Evolutionary conservation across 2,113 vertebrate genomes (phyloP), one percentile per base, ranked within the genome.

Genomic region (Paralichthys olivaceus): DNA sequence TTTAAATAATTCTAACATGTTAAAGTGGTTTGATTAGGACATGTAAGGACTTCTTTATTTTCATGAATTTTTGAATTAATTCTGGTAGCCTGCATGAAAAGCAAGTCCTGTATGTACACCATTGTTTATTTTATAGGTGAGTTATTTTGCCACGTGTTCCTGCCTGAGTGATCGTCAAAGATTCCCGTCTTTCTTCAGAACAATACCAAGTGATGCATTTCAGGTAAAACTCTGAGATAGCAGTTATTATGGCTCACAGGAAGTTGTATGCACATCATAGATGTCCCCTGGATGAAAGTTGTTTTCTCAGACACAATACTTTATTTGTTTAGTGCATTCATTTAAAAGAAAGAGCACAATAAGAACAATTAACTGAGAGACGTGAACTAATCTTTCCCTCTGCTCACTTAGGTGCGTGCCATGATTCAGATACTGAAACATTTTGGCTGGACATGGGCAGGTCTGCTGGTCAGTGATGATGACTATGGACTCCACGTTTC

Each of bases 381-480:
- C 3, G n/a, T 40, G 12, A 11, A 47, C 17, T 62, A 1, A 61
- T 29, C 26, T 1, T 19, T 66, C 23, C 8, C n/a, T 47, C 14
- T 71, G 19, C 54, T 32, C 17, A 70, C 14, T n/a, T 13, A 90
- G 85, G 81, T 80, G 0, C 32, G n/a, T 17, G 87, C 84, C 45
- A 73, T 89, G 60, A 83, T 89, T 72, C 84, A 87, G 64, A 83
- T 89, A 49, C 58, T 89, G 3, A 84, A 78, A 40, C 85, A 34
- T 51, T 93, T 90, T 23, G 34, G 80, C 53, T 93, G 78, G 83
- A 74, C 69, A 19, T 84, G 83, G 83, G 69, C 61, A 32, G 83
- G 83, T 32, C 78, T 84, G 20, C 55, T 84, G 9, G 23, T 77
- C 40, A 80, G 69, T 73, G 64, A 80, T 61, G 74, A 80, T 73